Base-by-base conservation (phyloP, 37 sponge, comb jelly and placozoan species). In the Agelas oroides region DNA sequence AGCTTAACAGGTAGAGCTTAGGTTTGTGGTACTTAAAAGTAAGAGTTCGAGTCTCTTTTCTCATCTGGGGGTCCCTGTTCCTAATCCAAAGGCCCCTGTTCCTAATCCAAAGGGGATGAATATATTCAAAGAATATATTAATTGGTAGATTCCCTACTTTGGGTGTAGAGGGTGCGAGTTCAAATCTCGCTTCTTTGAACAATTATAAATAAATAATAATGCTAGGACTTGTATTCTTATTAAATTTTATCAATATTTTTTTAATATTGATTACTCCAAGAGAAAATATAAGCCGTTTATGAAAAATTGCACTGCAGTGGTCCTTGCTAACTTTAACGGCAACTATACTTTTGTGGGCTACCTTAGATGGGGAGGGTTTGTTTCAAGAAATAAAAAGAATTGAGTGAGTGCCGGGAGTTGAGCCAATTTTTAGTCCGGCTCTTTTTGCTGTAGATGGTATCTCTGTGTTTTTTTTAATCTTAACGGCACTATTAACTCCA, bases 41-140 rank as follows among this genome's bases (percentile, higher is more conserved):
- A 88, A 86, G 92, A 81, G 92, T 91, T 91, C 92, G 77, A 91
- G n/a, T 87, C 91, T 79, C 91, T 85, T 77, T 83, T 89, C 78
- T 79, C 70, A n/a, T n/a, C n/a, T n/a, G n/a, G n/a, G n/a, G n/a
- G n/a, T n/a, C n/a, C n/a, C n/a, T n/a, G n/a, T n/a, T n/a, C n/a
- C n/a, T n/a, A n/a, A n/a, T n/a, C n/a, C n/a, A n/a, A n/a, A n/a
- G n/a, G n/a, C n/a, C n/a, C n/a, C n/a, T n/a, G n/a, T n/a, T n/a
- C n/a, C n/a, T n/a, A n/a, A n/a, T n/a, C n/a, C n/a, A n/a, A n/a
- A n/a, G n/a, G n/a, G n/a, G n/a, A n/a, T n/a, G n/a, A n/a, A n/a
- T n/a, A n/a, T n/a, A n/a, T 31, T 28, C 86, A 78, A 84, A 86
- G 73, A 79, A 85, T 85, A 85, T 76, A 90, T 90, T 55, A 91